A percentile compares a stretch with the other conserved stretches of the same genome.
Conservation (phyloP, 2,888 invertebrate species). For the Leptura quadrifasciata region DNA sequence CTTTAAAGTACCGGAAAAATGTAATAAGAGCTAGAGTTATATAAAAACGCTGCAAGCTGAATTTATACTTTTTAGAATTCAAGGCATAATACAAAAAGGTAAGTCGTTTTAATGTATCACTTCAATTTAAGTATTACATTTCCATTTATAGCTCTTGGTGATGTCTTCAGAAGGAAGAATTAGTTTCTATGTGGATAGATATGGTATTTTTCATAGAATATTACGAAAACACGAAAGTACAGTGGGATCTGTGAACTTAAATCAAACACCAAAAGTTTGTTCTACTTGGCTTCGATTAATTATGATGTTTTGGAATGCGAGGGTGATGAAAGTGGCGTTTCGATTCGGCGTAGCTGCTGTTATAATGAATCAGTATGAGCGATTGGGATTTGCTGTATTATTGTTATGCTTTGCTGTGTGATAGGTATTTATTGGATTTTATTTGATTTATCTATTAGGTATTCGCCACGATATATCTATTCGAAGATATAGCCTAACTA, state of each 20-base stretch:
- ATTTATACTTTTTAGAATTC: neutral
- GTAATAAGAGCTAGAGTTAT: no score
- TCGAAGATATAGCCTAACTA: no score
- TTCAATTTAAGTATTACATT: conserved; percentile 1
- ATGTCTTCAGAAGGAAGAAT: conserved; percentile 52
- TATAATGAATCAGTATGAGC: conserved; percentile 69
- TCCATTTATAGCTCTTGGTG: conserved; percentile 19
- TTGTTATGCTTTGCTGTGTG: conserved; percentile 68
- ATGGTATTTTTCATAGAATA: conserved; percentile 59
- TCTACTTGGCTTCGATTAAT: conserved; percentile 68
- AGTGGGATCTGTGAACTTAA: conserved; percentile 25
- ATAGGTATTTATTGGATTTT: conserved; percentile 24
- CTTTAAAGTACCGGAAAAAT: no score
- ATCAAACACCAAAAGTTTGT: conserved; percentile 49
- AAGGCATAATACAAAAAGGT: neutral
- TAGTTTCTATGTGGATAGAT: conserved; percentile 59
- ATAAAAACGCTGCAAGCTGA: no score
- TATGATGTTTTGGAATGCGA: conserved; percentile 69
- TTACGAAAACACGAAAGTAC: conserved; percentile 41
- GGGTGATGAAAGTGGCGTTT: conserved; percentile 68
- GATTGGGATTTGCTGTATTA: conserved; percentile 68
- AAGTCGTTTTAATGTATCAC: neutral
- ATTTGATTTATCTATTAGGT: neutral
- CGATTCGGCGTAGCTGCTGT: conserved; percentile 69
- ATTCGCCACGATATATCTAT: no score